A percentile compares a stretch with the other conserved stretches of the same genome.
Conservation (phyloP, 2,797 vertebrate genomes). For the Gambelia wislizenii region DNA sequence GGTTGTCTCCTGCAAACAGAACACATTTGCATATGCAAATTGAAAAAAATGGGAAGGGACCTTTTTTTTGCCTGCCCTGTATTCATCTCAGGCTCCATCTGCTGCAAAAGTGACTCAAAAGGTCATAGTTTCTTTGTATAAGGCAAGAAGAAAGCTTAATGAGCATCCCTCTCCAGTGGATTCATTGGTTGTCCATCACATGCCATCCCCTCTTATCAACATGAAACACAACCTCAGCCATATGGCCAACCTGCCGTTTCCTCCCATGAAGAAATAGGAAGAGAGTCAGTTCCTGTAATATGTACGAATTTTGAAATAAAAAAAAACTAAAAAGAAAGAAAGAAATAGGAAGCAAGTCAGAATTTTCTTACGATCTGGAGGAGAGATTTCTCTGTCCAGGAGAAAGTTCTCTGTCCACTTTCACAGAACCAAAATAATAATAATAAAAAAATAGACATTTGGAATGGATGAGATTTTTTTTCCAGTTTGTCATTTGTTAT, state of each 20-base stretch:
- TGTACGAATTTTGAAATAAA: too few species aligned
- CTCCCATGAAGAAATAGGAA: not conserved
- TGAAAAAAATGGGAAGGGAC: not conserved
- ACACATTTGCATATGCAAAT: conserved; percentile 3
- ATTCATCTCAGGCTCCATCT: not conserved
- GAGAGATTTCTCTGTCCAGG: not conserved
- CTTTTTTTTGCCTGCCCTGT: not conserved
- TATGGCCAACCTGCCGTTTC: not conserved
- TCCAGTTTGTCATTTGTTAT: too few species aligned
- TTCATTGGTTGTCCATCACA: not conserved
- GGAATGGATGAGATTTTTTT: too few species aligned
- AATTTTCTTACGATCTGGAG: not conserved
- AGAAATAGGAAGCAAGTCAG: too few species aligned
- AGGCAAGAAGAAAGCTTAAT: not conserved
- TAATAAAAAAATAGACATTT: too few species aligned
- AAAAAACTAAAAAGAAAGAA: too few species aligned
- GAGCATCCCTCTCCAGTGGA: not conserved
- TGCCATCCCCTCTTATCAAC: not conserved
- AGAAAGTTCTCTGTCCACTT: too few species aligned
- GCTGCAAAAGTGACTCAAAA: not conserved
- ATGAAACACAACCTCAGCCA: not conserved
- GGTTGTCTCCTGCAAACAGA: not conserved
- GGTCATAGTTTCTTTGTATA: not conserved
- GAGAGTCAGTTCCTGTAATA: not conserved
- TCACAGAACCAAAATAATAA: too few species aligned